Evolutionary conservation across 2,888 invertebrate genomes (phyloP), one percentile per base, ranked within the genome.

Genomic region (Elegia similella): DNA sequence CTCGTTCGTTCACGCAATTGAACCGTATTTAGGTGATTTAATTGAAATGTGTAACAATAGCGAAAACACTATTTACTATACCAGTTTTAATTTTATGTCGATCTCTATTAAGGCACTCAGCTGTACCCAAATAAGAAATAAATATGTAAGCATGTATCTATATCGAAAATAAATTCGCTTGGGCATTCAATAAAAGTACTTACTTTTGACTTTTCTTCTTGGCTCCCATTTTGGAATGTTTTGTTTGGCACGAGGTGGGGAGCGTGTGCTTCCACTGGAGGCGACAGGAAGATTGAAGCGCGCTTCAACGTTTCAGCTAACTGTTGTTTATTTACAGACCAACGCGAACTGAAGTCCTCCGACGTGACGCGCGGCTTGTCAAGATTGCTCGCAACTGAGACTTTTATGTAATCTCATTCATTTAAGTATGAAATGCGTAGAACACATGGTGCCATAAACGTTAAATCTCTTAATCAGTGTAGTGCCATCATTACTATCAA

Each of bases 151-250:
- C 23, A 23, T 23, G 5, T 3, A 23, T 5, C 2, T 1, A n/a
- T 3, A 23, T n/a, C 3, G 29, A 42, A 48, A 10, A 10, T 29
- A 50, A 34, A 16, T 17, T 61, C 60, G 60, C 60, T 43, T 1
- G 7, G 60, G 57, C 16, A 1, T 16, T 3, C 8, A 2, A 52
- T 8, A 0, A 8, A 13, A 15, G 17, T 50, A 59, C 54, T 58
- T 32, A 61, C 61, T 43, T 55, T 59, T 60, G 59, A 42, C 44
- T 56, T 56, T 63, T 61, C 55, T 60, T 63, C 55, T 60, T 60
- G 6, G 47, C 48, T 29, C 60, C 61, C 63, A 63, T 63, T 17
- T 50, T 60, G 50, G 6, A 6, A 42, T 8, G 1, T 13, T 8
- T 42, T 16, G 44, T 29, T 15, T 7, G 8, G 6, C n/a, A n/a